Evolutionary conservation across 2,888 invertebrate genomes (phyloP), one percentile per base, ranked within the genome.

Genomic region (Tubulanus polymorphus): DNA sequence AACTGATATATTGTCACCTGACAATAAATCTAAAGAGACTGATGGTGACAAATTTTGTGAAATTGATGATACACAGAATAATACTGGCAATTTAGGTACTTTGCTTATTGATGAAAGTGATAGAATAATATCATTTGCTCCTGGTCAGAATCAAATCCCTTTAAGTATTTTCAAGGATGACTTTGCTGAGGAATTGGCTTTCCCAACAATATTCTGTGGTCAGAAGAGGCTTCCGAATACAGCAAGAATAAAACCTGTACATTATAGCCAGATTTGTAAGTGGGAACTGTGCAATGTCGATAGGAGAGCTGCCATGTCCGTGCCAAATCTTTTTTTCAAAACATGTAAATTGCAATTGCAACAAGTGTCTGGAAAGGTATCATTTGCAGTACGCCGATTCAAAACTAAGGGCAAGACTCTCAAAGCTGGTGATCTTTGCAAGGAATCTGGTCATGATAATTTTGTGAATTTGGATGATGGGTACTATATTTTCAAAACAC

Each of bases 171-270:
- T 20, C 32, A n/a, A 47, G 1, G 54, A 55, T 20, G 28, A 2
- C 48, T 15, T 51, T 51, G 28, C 55, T 15, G 55, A 59, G 46
- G 48, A 53, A 25, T 49, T 53, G 37, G 27, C 59, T 3, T 59
- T 59, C 30, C 59, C 59, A n/a, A 25, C 53, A 1, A n/a, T 59
- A 26, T 59, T 51, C 45, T 30, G 47, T 51, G 56, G 55, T 10
- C 26, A 37, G 27, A n/a, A 5, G n/a, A 41, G 41, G 15, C 18
- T 41, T 18, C 41, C 41, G 23, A 41, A 41, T 5, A 8, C 41
- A 41, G 23, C 18, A 26, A 23, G 27, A 3, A 6, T 15, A 6
- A 41, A 41, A 41, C n/a, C n/a, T n/a, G 6, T 41, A 23, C 41
- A 41, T 23, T 41, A 41, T 15, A 41, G 41, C 23, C 20, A 41